Base-by-base conservation (phyloP, 37 sponge, comb jelly and placozoan genomes). In the Aplysina aerophoba region DNA sequence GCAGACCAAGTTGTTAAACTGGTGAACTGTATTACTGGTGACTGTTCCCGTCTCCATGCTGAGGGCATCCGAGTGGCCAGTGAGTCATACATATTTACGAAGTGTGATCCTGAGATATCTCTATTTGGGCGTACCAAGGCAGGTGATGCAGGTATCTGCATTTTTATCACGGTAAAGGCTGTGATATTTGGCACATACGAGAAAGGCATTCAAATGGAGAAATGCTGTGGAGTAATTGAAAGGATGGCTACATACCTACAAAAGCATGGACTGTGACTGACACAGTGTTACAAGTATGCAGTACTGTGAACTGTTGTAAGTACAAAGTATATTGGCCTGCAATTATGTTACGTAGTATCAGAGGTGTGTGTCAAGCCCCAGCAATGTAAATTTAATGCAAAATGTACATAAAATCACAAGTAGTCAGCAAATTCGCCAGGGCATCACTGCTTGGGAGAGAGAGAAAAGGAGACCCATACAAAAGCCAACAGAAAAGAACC, bases 241-340 rank as follows among this genome's bases (percentile, higher is more conserved):
- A 91, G 85, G 72, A 36, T 94, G 80, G 89, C 92, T 40, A 89
- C 91, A 15, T 89, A 94, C 73, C 80, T 94, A 54, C 77, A 81
- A 28, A 73, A 90, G 31, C 81, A 87, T 61, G 74, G 81, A 20
- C 41, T 58, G 8, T 83, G 68, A 81, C 27, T 62, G 28, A 62
- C 12, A 8, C 50, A 44, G 8, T 44, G 8, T 8, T 8, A 44
- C 8, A 44, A 11, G 8, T 44, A 44, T 44, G 8, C 50, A 11
- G 50, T 44, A 44, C 8, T 44, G 50, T 44, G 50, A 44, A 44
- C 50, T 44, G 8, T 8, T 8, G 8, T 11, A 44, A 44, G 8
- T 44, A 8, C 50, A 44, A 44, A 11, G 50, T 44, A 44, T 8
- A 44, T 44, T 44, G 50, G 3, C 50, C 3, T 44, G 8, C 8